Evolutionary conservation across 2,797 vertebrate species (phyloP), one percentile per base, ranked within the genome.

Genomic region (Podargus strigoides): DNA sequence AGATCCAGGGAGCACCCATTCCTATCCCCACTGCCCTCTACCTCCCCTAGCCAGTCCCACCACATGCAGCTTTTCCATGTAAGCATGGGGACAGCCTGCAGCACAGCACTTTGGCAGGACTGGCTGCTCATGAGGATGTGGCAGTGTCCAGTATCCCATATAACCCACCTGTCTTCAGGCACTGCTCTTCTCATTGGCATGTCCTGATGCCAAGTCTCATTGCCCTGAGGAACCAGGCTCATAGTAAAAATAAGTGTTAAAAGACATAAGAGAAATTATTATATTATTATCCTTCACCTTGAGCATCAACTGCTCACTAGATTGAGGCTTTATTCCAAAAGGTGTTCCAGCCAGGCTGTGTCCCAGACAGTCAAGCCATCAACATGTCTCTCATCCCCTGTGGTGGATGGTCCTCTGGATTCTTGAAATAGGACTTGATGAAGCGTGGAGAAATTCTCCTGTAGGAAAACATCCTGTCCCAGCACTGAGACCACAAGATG

Each of bases 21-120:
- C 39, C 30, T 27, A 5, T 28, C 7, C 52, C 13, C 12, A 27
- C 1, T 4, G 1, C 3, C 17, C 6, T 46, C 11, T 20, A 3
- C 19, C 10, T 76, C 28, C 66, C 58, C 50, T 47, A 84, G 15
- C 7, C 34, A 41, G 37, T 32, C 30, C 34, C 60, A 80, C 9
- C 64, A 64, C 8, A 32, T 4, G 7, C 7, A 41, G 46, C 10
- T 68, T 34, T 72, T 72, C 46, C 24, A 6, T 10, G n/a, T 7
- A 6, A 3, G 37, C 3, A 2, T 3, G 8, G 44, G 17, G 20
- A 47, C 27, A 77, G 37, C 10, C 66, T 56, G 42, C 19, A 66
- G n/a, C 53, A 59, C 18, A 34, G 22, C 32, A 8, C 23, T 59
- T 14, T 9, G 17, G n/a, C 49, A 87, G 32, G 46, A 41, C 36